These are phyloP conservation scores for Anoplopoma fimbria DNA, from an alignment of 2,113 vertebrate genomes.

Conservation along the genomic window DNA sequence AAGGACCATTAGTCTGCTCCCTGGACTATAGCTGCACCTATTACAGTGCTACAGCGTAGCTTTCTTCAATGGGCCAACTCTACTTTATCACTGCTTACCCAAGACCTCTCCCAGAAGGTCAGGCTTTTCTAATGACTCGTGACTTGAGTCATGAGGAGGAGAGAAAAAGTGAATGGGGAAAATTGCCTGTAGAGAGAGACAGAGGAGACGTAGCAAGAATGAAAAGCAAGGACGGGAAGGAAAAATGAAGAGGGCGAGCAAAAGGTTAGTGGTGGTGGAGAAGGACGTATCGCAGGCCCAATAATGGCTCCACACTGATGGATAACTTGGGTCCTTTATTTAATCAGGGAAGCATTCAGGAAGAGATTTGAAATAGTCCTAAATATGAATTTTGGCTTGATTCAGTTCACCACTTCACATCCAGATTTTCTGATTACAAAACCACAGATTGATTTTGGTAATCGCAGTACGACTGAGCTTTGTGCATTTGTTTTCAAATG, in stretches of 20 bases:
- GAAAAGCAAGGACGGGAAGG: constrained; percentile 48
- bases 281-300: constrained; percentile 37
- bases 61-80: constrained; percentile 73
- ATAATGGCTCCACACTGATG: constrained; percentile 28
- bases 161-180: constrained; percentile 70
- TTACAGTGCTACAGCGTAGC: constrained; percentile 75
- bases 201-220: constrained; percentile 50
- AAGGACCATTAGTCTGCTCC: constrained; percentile 81
- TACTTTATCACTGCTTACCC: constrained; percentile 83
- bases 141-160: constrained; percentile 80
- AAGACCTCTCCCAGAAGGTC: constrained; percentile 84
- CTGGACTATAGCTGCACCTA: constrained; percentile 83
- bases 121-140: constrained; percentile 83
- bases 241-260: constrained; percentile 45
- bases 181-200: constrained; percentile 68
- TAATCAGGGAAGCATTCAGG: constrained; percentile 3
- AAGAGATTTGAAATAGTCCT: constrained; percentile 14
- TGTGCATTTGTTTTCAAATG: background rate
- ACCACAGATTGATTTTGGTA: background rate
- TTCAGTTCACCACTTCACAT: background rate
- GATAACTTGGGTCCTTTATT: constrained; percentile 22
- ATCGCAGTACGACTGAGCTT: background rate
- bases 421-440: background rate
- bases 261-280: constrained; percentile 37
- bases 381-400: constrained; percentile 6